Evolutionary conservation across 2,113 vertebrate genomes (phyloP), one percentile per base, ranked within the genome.

Genomic region (Amazona vittata): DNA sequence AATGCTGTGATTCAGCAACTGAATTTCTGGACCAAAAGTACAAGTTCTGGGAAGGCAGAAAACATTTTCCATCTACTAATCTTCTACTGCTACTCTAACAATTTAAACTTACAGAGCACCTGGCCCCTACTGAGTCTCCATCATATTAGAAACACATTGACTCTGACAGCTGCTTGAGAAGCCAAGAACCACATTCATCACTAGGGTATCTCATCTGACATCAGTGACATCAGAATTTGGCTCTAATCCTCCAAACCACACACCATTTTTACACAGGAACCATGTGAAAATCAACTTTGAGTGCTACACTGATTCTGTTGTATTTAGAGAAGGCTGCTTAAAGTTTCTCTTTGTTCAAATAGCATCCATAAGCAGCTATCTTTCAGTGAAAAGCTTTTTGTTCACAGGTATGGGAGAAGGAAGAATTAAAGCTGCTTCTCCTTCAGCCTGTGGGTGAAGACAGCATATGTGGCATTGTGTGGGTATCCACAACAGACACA

Each of bases 191-290:
- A 86, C 87, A 93, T 88, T 85, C n/a, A 85, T 80, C 82, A 65
- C 81, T 85, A 50, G n/a, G 35, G 47, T 96, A 95, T 96, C 95
- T 93, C 81, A 64, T 87, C 86, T 87, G 86, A 79, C 93, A 95
- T 94, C 87, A 93, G 62, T 91, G 91, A 96, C 87, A 96, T 93
- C 96, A 96, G 90, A 70, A 83, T 86, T 96, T 96, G 95, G 87
- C 91, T 91, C 83, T 80, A 80, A 53, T 93, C 78, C 82, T 65
- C 59, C 87, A 93, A 92, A 93, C 81, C 1, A 0, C 41, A 80
- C 70, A 93, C 31, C 6, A 53, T 62, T 97, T 91, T 90, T 73
- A 83, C 84, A 77, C 19, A 74, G 29, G 22, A 65, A 94, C 62
- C 33, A 53, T 46, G 44, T 80, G 79, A 96, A 93, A 96, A 96